Conservation (phyloP, 2,113 vertebrate genomes). For the Sturnus vulgaris region DNA sequence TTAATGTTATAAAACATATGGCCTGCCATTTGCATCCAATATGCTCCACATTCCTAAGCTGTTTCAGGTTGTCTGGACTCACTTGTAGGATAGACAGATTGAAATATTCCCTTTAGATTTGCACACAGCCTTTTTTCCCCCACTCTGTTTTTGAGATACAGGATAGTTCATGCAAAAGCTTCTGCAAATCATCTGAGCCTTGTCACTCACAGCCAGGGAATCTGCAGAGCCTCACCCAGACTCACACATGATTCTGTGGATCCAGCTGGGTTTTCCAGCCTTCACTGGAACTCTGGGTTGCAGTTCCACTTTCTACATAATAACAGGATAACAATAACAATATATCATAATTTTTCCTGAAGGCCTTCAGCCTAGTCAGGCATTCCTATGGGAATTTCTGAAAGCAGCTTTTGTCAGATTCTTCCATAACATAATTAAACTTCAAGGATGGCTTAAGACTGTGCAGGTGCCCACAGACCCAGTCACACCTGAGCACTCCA, state of each 20-base stretch:
- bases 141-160: background rate
- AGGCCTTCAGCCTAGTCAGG: background rate
- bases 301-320: background rate
- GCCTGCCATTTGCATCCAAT: conserved; percentile 25
- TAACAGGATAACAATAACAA: background rate
- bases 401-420: background rate
- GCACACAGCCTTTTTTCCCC: background rate
- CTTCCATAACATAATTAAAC: background rate
- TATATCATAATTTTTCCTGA: background rate
- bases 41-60: conserved; percentile 1
- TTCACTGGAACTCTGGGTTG: background rate
- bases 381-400: background rate
- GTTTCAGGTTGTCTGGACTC: conserved; percentile 17
- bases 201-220: background rate
- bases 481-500: background rate
- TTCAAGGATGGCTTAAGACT: background rate
- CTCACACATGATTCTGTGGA: background rate
- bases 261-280: background rate
- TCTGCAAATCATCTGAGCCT: background rate
- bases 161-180: background rate
- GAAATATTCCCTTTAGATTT: background rate
- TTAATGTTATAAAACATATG: conserved; percentile 31
- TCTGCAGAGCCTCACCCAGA: background rate
- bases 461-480: background rate
- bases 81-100: background rate